Conservation (phyloP, 2,113 vertebrate species). For the Zosterops hypoxanthus region DNA sequence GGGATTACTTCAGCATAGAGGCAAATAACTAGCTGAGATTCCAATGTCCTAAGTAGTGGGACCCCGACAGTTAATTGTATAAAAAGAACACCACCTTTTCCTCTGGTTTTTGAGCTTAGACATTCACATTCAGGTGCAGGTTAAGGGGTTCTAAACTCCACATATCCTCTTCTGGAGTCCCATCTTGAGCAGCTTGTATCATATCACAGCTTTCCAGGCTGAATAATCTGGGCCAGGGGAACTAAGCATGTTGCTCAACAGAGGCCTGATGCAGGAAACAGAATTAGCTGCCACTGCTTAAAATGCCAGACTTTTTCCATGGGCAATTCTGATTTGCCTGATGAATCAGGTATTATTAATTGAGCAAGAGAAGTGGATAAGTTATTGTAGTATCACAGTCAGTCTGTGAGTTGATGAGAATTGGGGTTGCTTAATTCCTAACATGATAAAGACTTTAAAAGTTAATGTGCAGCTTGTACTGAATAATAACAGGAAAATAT, state of each 20-base stretch:
- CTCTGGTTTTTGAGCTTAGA: neutral
- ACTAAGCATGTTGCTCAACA: rapidly evolving
- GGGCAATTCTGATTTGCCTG: neutral
- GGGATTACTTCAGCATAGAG: neutral
- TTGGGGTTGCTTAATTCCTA: conserved; percentile 11
- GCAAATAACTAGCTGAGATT: neutral
- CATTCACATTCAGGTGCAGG: neutral
- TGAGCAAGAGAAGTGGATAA: neutral
- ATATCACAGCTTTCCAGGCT: neutral
- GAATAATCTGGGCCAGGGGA: neutral
- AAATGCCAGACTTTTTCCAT: neutral
- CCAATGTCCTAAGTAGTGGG: neutral
- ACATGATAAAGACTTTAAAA: conserved; percentile 39
- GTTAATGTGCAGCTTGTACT: conserved; percentile 26
- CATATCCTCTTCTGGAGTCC: neutral
- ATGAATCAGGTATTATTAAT: neutral
- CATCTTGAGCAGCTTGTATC: neutral
- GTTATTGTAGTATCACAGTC: neutral
- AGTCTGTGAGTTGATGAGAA: neutral
- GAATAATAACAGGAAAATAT: conserved; percentile 59
- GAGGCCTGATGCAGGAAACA: neutral
- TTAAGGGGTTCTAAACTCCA: neutral
- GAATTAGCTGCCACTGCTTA: neutral
- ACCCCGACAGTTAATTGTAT: neutral
- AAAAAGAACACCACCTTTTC: neutral